Conservation (phyloP, 2,888 invertebrate species). For the Onchidella celtica region DNA sequence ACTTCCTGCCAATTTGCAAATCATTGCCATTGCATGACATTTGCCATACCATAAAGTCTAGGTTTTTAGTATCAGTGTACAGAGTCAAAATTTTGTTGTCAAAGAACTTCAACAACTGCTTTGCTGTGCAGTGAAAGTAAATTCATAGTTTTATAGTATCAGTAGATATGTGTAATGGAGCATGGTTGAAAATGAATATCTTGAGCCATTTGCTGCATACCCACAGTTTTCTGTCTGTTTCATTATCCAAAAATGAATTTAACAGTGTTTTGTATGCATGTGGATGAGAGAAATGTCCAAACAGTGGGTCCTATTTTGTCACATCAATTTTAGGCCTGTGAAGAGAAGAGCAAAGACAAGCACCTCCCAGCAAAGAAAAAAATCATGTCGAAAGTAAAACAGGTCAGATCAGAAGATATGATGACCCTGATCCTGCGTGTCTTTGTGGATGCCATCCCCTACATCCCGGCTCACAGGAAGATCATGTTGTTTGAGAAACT, state of each 20-base stretch:
- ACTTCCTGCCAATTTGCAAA: no score
- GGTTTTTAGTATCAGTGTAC: no score
- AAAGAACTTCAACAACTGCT: no score
- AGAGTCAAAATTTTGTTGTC: no score
- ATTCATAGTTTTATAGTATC: no score
- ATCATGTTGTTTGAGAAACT: conserved; percentile 87
- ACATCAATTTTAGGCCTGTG: conserved; percentile 63
- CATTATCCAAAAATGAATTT: no score
- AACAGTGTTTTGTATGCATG: neutral
- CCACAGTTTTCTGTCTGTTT: neutral
- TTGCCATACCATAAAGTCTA: no score
- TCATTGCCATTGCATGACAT: no score
- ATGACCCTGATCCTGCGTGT: conserved; percentile 85
- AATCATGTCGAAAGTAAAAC: conserved; percentile 49
- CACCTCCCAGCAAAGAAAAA: neutral
- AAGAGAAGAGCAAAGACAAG: conserved; percentile 52
- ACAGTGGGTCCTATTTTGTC: neutral
- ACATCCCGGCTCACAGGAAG: conserved; percentile 95
- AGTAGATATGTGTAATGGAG: no score
- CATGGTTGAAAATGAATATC: no score
- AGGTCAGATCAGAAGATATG: conserved; percentile 63
- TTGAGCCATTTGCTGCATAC: no score
- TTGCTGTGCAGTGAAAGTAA: no score
- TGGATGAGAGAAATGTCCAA: neutral
- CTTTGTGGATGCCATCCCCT: conserved; percentile 93